Evolutionary conservation across 2,888 invertebrate species (phyloP).

Genomic region (Drosophila kambysellisi): DNA sequence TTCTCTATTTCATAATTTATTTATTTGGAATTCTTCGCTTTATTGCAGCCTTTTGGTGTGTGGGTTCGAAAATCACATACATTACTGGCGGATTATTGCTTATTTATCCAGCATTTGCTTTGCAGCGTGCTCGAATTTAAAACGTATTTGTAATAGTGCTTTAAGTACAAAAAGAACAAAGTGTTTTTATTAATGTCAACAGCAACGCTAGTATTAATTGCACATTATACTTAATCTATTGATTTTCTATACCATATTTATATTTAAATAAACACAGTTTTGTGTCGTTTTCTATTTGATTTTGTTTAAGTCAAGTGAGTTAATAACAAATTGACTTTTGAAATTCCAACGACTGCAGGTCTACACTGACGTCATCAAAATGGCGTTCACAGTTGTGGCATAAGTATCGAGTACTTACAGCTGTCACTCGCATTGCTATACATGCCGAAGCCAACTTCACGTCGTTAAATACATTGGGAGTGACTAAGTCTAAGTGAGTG

Average conservation of each 20-base stretch:
- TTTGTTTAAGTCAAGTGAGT: background rate
- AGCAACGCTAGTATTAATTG: slow-evolving; percentile 63
- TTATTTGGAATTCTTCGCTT: slow-evolving; percentile 22
- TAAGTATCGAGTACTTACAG: slow-evolving; percentile 51
- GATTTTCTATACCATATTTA: slow-evolving; percentile 40
- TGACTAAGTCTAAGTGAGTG: slow-evolving; percentile 76
- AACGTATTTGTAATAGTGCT: slow-evolving; percentile 26
- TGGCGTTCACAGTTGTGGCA: slow-evolving; percentile 35
- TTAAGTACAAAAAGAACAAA: slow-evolving; percentile 44
- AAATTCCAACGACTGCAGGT: slow-evolving; percentile 21
- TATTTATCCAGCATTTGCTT: slow-evolving; percentile 90
- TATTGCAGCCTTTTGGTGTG: slow-evolving; percentile 94
- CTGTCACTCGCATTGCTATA: slow-evolving; percentile 61
- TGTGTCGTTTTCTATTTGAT: slow-evolving; percentile 32
- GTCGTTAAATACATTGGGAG: slow-evolving; percentile 69
- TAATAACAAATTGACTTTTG: background rate
- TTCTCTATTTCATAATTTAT: background rate
- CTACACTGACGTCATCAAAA: slow-evolving; percentile 58
- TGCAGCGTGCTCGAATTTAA: slow-evolving; percentile 84
- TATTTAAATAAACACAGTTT: slow-evolving; percentile 36
- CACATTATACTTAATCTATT: slow-evolving; percentile 55
- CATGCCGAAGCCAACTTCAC: slow-evolving; percentile 68
- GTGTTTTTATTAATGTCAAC: slow-evolving; percentile 21
- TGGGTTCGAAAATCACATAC: slow-evolving; percentile 94
- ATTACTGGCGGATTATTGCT: slow-evolving; percentile 91